Conservation (phyloP, 1,140 invertebrate species). For the Samia ricini region DNA sequence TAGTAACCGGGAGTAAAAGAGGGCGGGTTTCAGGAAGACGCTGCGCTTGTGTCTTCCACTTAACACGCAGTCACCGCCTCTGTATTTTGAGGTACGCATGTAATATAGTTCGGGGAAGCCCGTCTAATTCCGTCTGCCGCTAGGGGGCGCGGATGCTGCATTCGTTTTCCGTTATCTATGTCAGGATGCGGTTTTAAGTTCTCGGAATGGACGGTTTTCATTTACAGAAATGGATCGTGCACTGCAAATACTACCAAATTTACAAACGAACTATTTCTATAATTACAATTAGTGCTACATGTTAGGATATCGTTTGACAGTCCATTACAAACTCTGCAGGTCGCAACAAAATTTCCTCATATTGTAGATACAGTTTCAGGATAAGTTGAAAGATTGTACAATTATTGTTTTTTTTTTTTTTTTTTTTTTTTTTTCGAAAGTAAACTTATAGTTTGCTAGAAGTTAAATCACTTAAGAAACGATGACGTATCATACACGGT, state of each 20-base stretch:
- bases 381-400: too few relatives aligned
- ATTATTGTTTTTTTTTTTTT: too few relatives aligned
- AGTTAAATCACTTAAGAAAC: background rate
- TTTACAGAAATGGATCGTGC: background rate
- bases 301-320: too few relatives aligned
- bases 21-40: constrained; percentile 64
- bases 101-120: constrained; percentile 68
- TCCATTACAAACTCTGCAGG: too few relatives aligned
- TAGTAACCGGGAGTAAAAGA: constrained; percentile 45
- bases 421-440: too few relatives aligned
- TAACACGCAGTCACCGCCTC: constrained; percentile 53
- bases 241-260: background rate
- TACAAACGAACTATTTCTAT: background rate
- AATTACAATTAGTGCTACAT: too few relatives aligned
- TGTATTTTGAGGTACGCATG: constrained; percentile 51
- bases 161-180: constrained; percentile 21
- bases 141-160: constrained; percentile 20
- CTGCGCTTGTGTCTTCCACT: constrained; percentile 57
- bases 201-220: constrained; percentile 3
- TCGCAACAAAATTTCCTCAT: too few relatives aligned
- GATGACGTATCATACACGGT: background rate
- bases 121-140: constrained; percentile 40
- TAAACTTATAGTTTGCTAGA: background rate
- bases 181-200: constrained; percentile 10
- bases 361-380: too few relatives aligned